Percentiles rank a stretch among this genome's conserved stretches.
Evolutionary conservation across 35 echinoderm and acorn worm species (phyloP).

Genomic region (Apostichopus californicus): DNA sequence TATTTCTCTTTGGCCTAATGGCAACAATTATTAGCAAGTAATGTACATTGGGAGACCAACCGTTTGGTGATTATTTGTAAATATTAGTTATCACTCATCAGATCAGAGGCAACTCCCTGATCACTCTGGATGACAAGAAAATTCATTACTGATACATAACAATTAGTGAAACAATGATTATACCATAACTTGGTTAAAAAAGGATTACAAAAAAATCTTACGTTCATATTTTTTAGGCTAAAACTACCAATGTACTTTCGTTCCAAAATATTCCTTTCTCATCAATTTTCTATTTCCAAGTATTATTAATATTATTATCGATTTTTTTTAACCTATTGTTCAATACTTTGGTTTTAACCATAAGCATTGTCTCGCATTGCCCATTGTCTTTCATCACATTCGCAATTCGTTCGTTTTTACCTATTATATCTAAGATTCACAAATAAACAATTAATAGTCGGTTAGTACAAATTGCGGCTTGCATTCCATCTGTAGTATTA

Average conservation of each 20-base stretch:
- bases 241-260: not conserved
- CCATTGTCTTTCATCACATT: conserved; percentile 37
- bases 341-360: conserved; percentile 42
- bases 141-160: no score
- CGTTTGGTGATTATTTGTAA: not conserved
- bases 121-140: no score
- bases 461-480: not conserved
- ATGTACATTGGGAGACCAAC: not conserved
- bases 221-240: not conserved
- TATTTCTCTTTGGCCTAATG: no score
- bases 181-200: no score
- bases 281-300: not conserved
- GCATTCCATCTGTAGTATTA: not conserved
- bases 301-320: not conserved
- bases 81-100: not conserved
- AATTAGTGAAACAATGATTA: no score
- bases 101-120: not conserved
- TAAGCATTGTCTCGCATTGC: conserved; percentile 38
- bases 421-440: not conserved
- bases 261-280: not conserved
- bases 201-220: no score
- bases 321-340: not conserved
- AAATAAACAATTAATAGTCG: not conserved
- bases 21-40: not conserved
- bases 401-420: not conserved